Conservation (phyloP, 2,113 vertebrate species). For the Pavo muticus region DNA sequence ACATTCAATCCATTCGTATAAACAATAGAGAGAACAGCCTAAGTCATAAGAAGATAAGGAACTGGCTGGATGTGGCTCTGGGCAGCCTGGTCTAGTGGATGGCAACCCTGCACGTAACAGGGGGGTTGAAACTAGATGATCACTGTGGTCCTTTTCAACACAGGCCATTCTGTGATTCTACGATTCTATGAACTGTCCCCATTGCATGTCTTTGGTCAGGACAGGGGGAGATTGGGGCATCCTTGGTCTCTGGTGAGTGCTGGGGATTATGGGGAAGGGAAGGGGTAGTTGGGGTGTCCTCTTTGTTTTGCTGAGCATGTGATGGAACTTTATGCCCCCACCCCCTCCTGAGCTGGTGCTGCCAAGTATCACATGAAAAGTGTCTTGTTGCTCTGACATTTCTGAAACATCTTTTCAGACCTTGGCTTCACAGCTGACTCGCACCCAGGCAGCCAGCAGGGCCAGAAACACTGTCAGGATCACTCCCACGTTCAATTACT, state of each 20-base stretch:
- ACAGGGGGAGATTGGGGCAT: background rate
- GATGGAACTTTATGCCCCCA: background rate
- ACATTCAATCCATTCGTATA: background rate
- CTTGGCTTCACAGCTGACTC: background rate
- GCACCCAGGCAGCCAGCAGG: rapidly evolving
- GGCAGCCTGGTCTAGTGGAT: too few relatives aligned
- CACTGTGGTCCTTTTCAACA: too few relatives aligned
- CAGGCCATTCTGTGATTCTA: too few relatives aligned
- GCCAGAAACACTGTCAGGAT: conserved; percentile 30
- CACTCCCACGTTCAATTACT: conserved; percentile 43
- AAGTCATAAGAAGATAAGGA: background rate
- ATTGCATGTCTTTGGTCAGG: background rate
- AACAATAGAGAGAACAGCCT: background rate
- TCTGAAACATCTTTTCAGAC: conserved; percentile 14
- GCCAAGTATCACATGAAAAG: background rate
- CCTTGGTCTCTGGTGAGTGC: background rate
- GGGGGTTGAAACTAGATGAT: too few relatives aligned
- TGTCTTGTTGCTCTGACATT: background rate
- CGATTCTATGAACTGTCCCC: background rate
- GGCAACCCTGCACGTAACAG: too few relatives aligned
- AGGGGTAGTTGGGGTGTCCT: rapidly evolving
- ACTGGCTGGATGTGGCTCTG: too few relatives aligned
- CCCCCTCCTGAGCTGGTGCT: rapidly evolving
- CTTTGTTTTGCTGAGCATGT: background rate
- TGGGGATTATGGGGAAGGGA: background rate